Evolutionary conservation across 2,113 vertebrate species (phyloP), one percentile per base, ranked within the genome.

Genomic region (Ceyx cyanopectus): DNA sequence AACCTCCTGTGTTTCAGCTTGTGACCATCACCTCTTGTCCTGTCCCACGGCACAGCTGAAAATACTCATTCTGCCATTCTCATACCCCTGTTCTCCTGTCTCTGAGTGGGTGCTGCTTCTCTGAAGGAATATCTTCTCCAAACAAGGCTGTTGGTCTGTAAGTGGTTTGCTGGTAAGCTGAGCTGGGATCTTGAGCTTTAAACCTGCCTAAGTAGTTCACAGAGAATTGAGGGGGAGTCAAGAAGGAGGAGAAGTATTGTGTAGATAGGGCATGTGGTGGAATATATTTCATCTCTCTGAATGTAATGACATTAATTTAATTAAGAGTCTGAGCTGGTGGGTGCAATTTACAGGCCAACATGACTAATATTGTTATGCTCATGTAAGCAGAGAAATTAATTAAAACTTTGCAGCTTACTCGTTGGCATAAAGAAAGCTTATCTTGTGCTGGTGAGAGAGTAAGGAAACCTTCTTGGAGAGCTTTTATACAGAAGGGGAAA

Each of bases 301-400:
- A 87, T 40, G 75, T 53, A 95, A 87, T 83, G 56, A 80, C 78
- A 87, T 76, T 94, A 93, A 91, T 83, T 92, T 93, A 96, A 96
- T 96, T 96, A 95, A 91, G 93, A 94, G 79, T 85, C 74, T 53
- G 85, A 50, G 15, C 63, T 92, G 84, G 63, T 69, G 0, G 0
- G 56, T 91, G 83, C 89, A 94, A 91, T 96, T 96, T 94, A 95
- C 92, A 94, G 84, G 65, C 34, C 63, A 82, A 83, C 56, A 18
- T 80, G 81, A 87, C 84, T 93, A 93, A 94, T 92, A 94, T 70
- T 63, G 70, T 92, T 96, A 89, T 89, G 89, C 89, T 92, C 93
- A 82, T 94, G 78, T 85, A 96, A 96, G 94, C 95, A 94, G 81
- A 93, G 84, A 96, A 95, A 96, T 96, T 93, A 95, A 96, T 96